These are phyloP conservation scores for Collichthys lucidus DNA, from an alignment of 2,113 vertebrate species.

Conservation along the genomic window DNA sequence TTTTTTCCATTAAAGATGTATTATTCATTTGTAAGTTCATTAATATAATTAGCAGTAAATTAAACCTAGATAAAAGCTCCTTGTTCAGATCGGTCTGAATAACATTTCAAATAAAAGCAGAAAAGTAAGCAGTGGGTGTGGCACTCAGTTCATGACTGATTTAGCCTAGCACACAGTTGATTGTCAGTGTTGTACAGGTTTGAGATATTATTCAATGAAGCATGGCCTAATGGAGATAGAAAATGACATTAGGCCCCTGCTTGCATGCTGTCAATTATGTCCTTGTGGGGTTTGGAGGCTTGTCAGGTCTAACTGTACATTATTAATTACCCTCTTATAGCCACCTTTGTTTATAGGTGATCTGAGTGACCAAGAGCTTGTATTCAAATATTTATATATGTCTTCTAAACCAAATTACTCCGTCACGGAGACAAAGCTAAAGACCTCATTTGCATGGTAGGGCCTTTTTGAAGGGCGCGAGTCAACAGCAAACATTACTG, in stretches of 20 bases:
- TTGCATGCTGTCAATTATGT: constrained; percentile 75
- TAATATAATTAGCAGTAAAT: not conserved
- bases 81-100: not conserved
- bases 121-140: constrained; percentile 16
- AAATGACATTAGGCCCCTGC: constrained; percentile 65
- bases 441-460: constrained; percentile 80
- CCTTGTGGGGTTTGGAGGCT: constrained; percentile 52
- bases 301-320: constrained; percentile 79
- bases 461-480: constrained; percentile 67
- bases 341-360: constrained; percentile 61
- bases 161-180: constrained; percentile 8
- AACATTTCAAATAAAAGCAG: constrained; percentile 36
- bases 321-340: constrained; percentile 79
- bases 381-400: constrained; percentile 83
- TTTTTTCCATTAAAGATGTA: not conserved
- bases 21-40: not conserved
- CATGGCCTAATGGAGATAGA: constrained; percentile 73
- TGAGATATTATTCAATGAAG: constrained; percentile 73
- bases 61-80: not conserved
- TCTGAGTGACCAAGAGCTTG: constrained; percentile 70
- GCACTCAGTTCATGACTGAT: not conserved
- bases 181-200: constrained; percentile 56
- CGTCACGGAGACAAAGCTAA: constrained; percentile 77
- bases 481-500: constrained; percentile 69
- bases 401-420: constrained; percentile 81